These are phyloP conservation scores for Grammomys surdaster DNA, from an alignment of 2,113 vertebrate species.

Conservation along the genomic window DNA sequence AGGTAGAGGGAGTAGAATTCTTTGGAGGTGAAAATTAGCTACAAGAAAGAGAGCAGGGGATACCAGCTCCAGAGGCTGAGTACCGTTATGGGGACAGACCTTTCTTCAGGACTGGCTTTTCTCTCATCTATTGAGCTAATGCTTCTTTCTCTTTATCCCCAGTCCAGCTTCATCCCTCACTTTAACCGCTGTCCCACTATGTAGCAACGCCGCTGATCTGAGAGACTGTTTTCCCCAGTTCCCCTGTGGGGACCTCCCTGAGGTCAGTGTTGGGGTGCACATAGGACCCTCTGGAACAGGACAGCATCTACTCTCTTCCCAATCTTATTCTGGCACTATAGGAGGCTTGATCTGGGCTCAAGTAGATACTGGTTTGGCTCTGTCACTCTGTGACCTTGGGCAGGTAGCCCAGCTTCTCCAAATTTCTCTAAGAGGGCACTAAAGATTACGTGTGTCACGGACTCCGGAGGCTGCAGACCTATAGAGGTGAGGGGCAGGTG, in stretches of 20 bases:
- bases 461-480: neutral
- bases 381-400: neutral
- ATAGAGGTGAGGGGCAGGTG: neutral
- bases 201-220: neutral
- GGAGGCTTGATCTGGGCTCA: neutral
- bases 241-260: neutral
- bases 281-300: neutral
- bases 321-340: neutral
- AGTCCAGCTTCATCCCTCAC: neutral
- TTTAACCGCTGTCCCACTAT: neutral
- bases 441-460: neutral
- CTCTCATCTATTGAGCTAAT: neutral
- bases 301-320: neutral
- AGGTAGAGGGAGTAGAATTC: neutral
- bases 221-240: neutral
- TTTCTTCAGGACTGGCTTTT: neutral
- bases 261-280: neutral
- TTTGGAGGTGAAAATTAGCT: slow-evolving; percentile 47
- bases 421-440: neutral
- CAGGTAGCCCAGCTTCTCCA: neutral
- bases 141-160: neutral
- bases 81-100: neutral
- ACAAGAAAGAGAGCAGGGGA: neutral
- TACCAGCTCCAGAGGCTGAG: neutral
- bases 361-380: neutral